Evolutionary conservation across 23 tunicate species (phyloP), one percentile per base, ranked within the genome.

Genomic region (Trididemnum clinides): DNA sequence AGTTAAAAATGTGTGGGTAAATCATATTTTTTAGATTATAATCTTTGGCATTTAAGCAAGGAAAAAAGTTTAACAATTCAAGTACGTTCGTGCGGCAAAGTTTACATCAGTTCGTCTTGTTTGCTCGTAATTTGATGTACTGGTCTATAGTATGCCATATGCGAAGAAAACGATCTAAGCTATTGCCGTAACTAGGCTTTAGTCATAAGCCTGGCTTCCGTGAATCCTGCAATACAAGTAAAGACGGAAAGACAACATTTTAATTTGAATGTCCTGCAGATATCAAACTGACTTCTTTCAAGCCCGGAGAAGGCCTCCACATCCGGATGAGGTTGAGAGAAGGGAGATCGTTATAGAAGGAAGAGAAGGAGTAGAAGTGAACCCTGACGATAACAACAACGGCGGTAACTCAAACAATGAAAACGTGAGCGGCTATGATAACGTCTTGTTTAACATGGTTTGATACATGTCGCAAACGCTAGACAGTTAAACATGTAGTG

Each of bases 231-330:
- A n/a, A n/a, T n/a, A n/a, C n/a, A n/a, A n/a, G n/a, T n/a, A n/a
- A n/a, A n/a, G n/a, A n/a, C n/a, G n/a, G n/a, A n/a, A n/a, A n/a
- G n/a, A n/a, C n/a, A n/a, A n/a, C n/a, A n/a, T n/a, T n/a, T n/a
- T n/a, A n/a, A n/a, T n/a, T n/a, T n/a, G n/a, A n/a, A n/a, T 82
- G 34, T 20, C 23, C 28, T 58, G 26, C 28, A 78, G 84, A 2
- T 86, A 86, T 49, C 90, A 86, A 78, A 70, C 90, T 31, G 90
- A 84, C 1, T 32, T 32, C 15, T 86, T 86, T 36, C 78, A 50
- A 19, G 84, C 79, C 25, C 65, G 44, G n/a, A 33, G 90, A 18
- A 36, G 89, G 28, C 33, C 77, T 69, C 78, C 54, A 0, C 69
- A 26, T 58, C 84, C 84, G 28, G 57, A 54, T 22, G 86, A 36